Evolutionary conservation across 1,140 invertebrate species (phyloP).

Genomic region (Geopemphigus sp.): DNA sequence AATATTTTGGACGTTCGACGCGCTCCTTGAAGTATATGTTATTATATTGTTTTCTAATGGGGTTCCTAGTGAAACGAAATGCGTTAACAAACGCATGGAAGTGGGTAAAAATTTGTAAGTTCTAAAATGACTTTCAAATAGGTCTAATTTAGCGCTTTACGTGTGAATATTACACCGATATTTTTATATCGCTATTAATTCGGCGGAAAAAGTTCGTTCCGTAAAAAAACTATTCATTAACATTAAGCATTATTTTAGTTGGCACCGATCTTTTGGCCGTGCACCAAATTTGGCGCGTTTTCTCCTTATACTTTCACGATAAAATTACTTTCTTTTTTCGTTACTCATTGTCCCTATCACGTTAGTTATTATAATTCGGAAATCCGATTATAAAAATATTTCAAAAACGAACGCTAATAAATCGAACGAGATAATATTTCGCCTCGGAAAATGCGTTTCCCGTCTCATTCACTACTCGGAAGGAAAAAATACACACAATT

Average conservation of each 20-base stretch:
- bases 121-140: too few species aligned
- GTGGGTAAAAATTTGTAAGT: neutral
- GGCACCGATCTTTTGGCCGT: neutral
- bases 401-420: too few species aligned
- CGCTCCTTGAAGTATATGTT: too few species aligned
- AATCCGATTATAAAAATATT: too few species aligned
- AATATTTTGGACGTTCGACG: too few species aligned
- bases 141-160: neutral
- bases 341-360: neutral
- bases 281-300: neutral
- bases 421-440: too few species aligned
- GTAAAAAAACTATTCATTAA: slow-evolving; percentile 2
- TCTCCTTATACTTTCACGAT: neutral
- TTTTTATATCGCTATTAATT: neutral
- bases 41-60: too few species aligned
- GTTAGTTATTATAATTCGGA: too few species aligned
- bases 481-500: too few species aligned
- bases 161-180: neutral
- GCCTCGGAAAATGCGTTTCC: too few species aligned
- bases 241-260: neutral
- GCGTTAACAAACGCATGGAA: neutral
- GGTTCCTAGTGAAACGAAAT: neutral
- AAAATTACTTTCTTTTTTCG: neutral
- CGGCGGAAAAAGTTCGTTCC: neutral
- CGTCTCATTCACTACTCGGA: too few species aligned